A percentile compares a stretch with the other conserved stretches of the same genome.
Evolutionary conservation across 2,797 vertebrate genomes (phyloP).

Genomic region (Hipposideros larvatus): DNA sequence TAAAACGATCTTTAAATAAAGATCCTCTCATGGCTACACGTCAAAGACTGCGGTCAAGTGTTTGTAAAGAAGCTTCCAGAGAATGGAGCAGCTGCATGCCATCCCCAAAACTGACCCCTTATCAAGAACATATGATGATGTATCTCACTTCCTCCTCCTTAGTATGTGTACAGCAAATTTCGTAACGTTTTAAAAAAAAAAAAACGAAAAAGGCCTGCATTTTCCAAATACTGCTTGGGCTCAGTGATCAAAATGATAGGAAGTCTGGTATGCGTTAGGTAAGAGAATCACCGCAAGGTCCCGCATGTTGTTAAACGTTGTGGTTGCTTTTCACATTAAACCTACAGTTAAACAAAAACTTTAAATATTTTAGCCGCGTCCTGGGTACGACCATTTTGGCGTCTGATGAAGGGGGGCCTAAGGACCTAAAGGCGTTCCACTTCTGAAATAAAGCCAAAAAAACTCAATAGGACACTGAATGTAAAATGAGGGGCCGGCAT

Average conservation of each 20-base stretch:
- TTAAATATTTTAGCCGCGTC: neutral
- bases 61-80: neutral
- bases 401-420: neutral
- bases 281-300: neutral
- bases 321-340: neutral
- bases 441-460: neutral
- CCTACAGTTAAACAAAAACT: constrained; percentile 52
- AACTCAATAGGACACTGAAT: neutral
- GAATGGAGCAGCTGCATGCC: neutral
- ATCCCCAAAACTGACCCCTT: constrained; percentile 23
- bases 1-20: neutral
- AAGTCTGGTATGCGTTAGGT: neutral
- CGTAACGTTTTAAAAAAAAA: neutral
- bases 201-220: neutral
- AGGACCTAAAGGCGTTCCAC: neutral
- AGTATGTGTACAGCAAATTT: neutral
- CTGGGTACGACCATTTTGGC: neutral
- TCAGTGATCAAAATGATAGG: neutral
- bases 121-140: neutral
- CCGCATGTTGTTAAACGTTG: neutral
- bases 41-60: neutral
- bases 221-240: neutral
- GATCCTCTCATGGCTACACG: neutral
- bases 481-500: neutral
- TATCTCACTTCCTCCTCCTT: constrained; percentile 24